Evolutionary conservation across 2,113 vertebrate species (phyloP).

Genomic region (Clarias macrocephalus): DNA sequence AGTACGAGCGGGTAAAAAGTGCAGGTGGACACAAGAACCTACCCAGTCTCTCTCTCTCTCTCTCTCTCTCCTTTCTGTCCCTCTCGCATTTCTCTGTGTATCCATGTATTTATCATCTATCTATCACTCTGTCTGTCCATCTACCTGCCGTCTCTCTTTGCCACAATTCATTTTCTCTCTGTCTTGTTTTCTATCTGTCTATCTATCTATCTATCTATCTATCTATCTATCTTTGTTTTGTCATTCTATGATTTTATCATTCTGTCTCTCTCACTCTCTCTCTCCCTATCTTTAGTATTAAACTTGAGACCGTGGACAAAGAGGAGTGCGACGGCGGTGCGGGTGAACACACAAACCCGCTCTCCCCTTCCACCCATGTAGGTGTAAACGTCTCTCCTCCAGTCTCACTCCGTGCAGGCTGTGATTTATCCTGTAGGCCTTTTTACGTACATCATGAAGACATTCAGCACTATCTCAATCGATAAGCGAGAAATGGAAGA

Average conservation of each 20-base stretch:
- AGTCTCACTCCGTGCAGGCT: background rate
- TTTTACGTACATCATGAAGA: slow-evolving; percentile 1
- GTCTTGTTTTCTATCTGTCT: background rate
- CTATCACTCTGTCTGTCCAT: background rate
- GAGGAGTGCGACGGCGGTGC: too few species aligned
- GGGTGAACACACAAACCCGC: background rate
- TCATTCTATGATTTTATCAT: background rate
- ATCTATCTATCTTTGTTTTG: background rate
- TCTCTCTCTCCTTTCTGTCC: background rate
- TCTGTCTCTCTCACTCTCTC: background rate
- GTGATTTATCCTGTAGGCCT: background rate
- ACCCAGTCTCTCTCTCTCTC: background rate
- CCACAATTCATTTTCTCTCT: too few species aligned
- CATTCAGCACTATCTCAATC: slow-evolving; percentile 2
- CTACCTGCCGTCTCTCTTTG: background rate
- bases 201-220: background rate
- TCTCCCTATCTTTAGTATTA: background rate
- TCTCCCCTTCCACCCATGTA: background rate
- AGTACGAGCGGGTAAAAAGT: background rate
- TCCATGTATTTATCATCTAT: background rate
- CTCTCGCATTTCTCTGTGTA: too few species aligned
- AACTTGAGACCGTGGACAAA: background rate
- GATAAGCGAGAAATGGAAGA: background rate
- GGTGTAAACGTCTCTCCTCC: background rate
- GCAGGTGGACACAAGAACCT: background rate